Conservation (phyloP, 1,140 invertebrate genomes). For the Oryctes rhinoceros region DNA sequence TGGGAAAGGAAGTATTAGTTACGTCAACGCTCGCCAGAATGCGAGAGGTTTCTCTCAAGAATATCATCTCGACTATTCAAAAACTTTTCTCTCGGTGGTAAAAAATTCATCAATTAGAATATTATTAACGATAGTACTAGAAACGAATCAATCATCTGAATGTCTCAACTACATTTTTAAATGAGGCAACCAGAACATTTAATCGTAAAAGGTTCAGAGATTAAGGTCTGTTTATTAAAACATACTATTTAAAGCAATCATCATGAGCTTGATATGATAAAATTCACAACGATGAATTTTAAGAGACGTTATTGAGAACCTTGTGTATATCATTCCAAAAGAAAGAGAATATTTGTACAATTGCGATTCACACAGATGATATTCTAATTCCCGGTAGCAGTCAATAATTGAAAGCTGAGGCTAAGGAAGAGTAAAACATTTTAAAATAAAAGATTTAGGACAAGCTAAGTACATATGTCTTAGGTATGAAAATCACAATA, state of each 20-base stretch:
- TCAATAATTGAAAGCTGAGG: no score
- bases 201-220: conserved; percentile 48
- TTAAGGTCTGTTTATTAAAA: conserved; percentile 54
- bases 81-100: conserved; percentile 58
- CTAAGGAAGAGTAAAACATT: no score
- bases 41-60: conserved; percentile 57
- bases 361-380: no score
- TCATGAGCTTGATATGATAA: conserved; percentile 16
- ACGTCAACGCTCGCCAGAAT: conserved; percentile 60
- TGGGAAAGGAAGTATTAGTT: conserved; percentile 48
- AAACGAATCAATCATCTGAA: conserved; percentile 55
- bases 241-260: conserved; percentile 20
- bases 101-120: conserved; percentile 49
- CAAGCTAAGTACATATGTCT: no score
- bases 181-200: conserved; percentile 56
- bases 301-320: no score
- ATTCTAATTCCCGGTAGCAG: no score
- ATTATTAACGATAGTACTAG: conserved; percentile 50
- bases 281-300: no score
- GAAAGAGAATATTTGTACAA: background rate
- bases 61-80: conserved; percentile 56
- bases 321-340: no score
- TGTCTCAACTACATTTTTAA: conserved; percentile 60
- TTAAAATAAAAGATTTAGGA: no score
- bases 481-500: no score